These are phyloP conservation scores for Nomada goodeniana DNA, from an alignment of 2,888 invertebrate species.

Conservation along the genomic window DNA sequence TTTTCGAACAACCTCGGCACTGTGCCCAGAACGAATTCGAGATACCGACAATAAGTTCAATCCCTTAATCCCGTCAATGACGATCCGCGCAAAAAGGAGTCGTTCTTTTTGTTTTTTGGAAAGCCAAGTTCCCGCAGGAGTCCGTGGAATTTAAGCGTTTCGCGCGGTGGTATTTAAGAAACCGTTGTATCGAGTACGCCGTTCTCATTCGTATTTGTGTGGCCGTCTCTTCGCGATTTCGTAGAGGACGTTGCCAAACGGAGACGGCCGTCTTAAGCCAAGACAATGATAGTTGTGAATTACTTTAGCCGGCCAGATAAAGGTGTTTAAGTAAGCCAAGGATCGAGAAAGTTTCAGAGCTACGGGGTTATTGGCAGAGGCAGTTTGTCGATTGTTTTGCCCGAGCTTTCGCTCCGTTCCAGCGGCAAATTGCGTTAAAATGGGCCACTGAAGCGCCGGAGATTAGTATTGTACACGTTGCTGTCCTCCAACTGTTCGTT, in stretches of 20 bases:
- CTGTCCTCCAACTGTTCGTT: too few relatives aligned
- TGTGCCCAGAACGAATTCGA: constrained; percentile 12
- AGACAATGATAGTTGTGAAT: constrained; percentile 7
- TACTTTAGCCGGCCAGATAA: constrained; percentile 7
- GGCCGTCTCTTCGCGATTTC: too few relatives aligned
- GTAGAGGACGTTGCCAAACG: neutral
- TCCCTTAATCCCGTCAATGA: constrained; percentile 30
- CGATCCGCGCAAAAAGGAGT: neutral
- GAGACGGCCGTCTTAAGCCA: constrained; percentile 7
- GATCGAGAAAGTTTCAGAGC: neutral
- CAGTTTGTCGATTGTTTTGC: constrained; percentile 1
- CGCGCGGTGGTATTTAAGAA: neutral
- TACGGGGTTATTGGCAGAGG: neutral
- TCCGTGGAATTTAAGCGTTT: neutral
- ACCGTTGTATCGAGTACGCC: neutral
- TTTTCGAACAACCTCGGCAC: constrained; percentile 34
- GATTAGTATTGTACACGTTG: neutral
- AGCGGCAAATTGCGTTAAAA: neutral
- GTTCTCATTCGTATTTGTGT: neutral
- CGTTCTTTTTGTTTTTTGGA: too few relatives aligned
- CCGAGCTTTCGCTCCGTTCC: neutral
- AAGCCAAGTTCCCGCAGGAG: neutral
- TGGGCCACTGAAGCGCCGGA: too few relatives aligned
- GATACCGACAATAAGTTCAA: constrained; percentile 24
- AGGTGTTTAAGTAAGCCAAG: constrained; percentile 17